Percentiles rank a stretch among this genome's conserved stretches.
Conservation (phyloP, 2,888 invertebrate genomes). For the Cylindroiulus punctatus region DNA sequence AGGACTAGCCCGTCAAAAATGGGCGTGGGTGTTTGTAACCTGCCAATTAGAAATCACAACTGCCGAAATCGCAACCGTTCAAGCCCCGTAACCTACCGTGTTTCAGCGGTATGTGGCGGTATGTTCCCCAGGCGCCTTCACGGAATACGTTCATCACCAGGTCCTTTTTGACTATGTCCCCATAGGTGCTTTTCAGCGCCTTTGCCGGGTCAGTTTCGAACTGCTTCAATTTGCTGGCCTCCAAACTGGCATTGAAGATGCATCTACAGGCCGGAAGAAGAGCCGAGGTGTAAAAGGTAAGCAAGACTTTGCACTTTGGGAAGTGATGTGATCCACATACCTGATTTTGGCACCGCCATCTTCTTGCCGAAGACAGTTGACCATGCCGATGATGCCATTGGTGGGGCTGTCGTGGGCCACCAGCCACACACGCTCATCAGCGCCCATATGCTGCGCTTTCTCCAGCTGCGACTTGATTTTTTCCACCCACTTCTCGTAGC, state of each 20-base stretch:
- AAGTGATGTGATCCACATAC: conserved; percentile 63
- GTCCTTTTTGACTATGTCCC: conserved; percentile 72
- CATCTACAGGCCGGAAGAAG: conserved; percentile 63
- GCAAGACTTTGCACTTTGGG: no score
- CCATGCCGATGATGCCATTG: conserved; percentile 86
- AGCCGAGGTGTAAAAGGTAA: no score
- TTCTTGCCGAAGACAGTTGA: conserved; percentile 89
- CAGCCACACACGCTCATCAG: conserved; percentile 69
- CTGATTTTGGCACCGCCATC: conserved; percentile 82
- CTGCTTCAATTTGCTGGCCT: conserved; percentile 72
- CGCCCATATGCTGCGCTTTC: conserved; percentile 70
- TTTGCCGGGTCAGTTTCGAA: conserved; percentile 72
- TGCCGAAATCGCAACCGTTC: no score
- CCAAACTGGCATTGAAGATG: conserved; percentile 75
- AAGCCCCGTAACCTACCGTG: no score
- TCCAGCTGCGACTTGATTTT: conserved; percentile 79
- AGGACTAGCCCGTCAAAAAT: no score
- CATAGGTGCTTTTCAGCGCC: conserved; percentile 69
- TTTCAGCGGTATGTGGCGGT: conserved; percentile 78
- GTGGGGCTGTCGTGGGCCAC: conserved; percentile 76
- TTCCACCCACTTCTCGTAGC: conserved; percentile 81
- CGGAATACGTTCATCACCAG: conserved; percentile 85
- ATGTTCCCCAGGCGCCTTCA: conserved; percentile 85
- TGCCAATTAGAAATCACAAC: no score
- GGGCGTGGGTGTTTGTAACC: no score